Evolutionary conservation across 2,113 vertebrate species (phyloP), one percentile per base, ranked within the genome.

Genomic region (Eurypyga helias): DNA sequence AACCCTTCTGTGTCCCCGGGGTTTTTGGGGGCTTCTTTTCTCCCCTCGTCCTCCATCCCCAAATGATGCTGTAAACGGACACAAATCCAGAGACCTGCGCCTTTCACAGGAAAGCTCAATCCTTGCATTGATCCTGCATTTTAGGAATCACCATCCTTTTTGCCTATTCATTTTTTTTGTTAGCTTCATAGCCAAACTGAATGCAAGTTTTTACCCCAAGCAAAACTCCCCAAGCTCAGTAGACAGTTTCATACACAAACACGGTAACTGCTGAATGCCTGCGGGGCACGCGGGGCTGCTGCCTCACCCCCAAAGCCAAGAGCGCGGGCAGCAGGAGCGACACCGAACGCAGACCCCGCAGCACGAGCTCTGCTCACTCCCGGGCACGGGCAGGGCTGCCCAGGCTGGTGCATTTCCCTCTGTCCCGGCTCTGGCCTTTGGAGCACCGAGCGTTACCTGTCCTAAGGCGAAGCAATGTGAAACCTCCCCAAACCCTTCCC

Each of bases 1-100:
- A 29, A 21, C 17, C 1, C 25, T 3, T 29, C 0, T 1, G 66
- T 1, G 36, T 46, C 13, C 7, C 19, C n/a, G n/a, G 29, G 5
- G n/a, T 6, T 49, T 49, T 49, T 49, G 8, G 11, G n/a, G 33
- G 5, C 0, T 24, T 16, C 20, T 15, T 45, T n/a, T 16, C 45
- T 10, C 8, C 9, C 28, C 9, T 29, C 54, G 26, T 18, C 11
- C 24, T 12, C 29, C 7, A 4, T 17, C 3, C 12, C 34, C 10
- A 9, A 41, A 7, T 0, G 31, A 31, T 21, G 71, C 49, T 43
- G 43, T 2, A 10, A 26, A 1, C 0, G 2, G 45, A 28, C 57
- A 8, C 51, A 3, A 6, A n/a, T 28, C 64, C 41, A 1, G 29
- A 0, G n/a, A 11, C 17, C 3, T 2, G 2, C 62, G 2, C 62